Evolutionary conservation across 1,140 invertebrate genomes (phyloP).

Genomic region (Hirudo medicinalis): DNA sequence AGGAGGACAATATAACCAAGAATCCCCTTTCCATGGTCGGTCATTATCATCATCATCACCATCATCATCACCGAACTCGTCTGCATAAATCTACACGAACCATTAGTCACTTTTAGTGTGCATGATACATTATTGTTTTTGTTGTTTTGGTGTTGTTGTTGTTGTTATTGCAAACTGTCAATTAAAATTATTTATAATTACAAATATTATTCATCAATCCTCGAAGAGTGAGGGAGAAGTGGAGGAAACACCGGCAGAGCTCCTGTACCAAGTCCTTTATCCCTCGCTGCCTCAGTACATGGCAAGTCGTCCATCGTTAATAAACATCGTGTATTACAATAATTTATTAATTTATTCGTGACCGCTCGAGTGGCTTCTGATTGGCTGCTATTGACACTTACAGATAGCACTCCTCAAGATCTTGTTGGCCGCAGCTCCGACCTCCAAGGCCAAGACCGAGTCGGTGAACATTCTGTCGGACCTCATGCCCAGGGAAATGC

Average conservation of each 20-base stretch:
- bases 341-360: conserved; percentile 6
- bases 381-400: not conserved
- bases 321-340: conserved; percentile 4
- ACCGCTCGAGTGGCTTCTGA: not conserved
- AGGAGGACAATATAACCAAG: conserved; percentile 45
- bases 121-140: no score
- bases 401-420: conserved; percentile 87
- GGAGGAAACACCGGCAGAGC: conserved; percentile 64
- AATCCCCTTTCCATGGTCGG: conserved; percentile 44
- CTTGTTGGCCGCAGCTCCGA: conserved; percentile 86
- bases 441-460: conserved; percentile 92
- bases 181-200: conserved; percentile 14
- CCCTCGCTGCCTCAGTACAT: conserved; percentile 88
- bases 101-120: no score
- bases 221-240: conserved; percentile 59
- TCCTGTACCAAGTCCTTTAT: conserved; percentile 76
- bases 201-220: no score
- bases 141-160: no score
- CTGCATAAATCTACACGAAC: not conserved
- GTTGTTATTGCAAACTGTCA: no score
- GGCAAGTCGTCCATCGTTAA: conserved; percentile 35
- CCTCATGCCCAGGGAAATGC: conserved; percentile 89
- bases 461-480: conserved; percentile 97
- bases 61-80: no score
- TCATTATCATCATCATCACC: not conserved